Base-by-base conservation (phyloP, 2,113 vertebrate genomes). In the Python bivittatus region DNA sequence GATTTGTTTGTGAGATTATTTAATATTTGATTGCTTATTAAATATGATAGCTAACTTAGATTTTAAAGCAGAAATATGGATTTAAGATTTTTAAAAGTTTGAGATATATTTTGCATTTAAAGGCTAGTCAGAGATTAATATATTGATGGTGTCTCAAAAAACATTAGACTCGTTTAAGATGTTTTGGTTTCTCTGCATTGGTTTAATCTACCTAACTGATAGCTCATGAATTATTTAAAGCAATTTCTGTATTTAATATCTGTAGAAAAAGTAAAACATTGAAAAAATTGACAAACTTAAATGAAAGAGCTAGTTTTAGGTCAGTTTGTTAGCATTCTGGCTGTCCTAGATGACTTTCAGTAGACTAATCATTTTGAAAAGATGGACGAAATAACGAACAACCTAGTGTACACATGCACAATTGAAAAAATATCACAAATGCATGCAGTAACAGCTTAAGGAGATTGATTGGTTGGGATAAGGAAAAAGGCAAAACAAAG, bases 381-480 rank as follows among this genome's bases (percentile, higher is more conserved):
- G 29, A 79, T 79, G 13, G 86, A 42, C 22, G 20, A 33, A 53
- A 83, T n/a, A 27, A 92, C 52, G 91, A 95, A 95, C 57, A 97
- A 95, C 95, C 94, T 95, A 96, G 97, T 95, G 95, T 90, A 97
- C 4, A 96, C 97, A 98, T 98, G 97, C 98, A 97, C 88, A 96
- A 96, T 92, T 96, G 96, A 97, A 96, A 88, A 97, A 96, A 17
- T 95, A 96, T 96, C 94, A 96, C 84, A 93, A 96, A 97, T 95
- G 97, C 98, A 98, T 98, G 98, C 98, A 98, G 93, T 97, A 95
- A 97, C 95, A 97, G 95, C 92, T 95, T 88, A 33, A 95, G 94
- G 94, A 96, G 85, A 95, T 94, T 93, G 91, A 52, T 54, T 85
- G 88, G 72, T 92, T 84, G 91, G 86, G 56, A 10, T 25, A 95